Evolutionary conservation across 2,888 invertebrate species (phyloP), one percentile per base, ranked within the genome.

Genomic region (Anthophora plumipes): DNA sequence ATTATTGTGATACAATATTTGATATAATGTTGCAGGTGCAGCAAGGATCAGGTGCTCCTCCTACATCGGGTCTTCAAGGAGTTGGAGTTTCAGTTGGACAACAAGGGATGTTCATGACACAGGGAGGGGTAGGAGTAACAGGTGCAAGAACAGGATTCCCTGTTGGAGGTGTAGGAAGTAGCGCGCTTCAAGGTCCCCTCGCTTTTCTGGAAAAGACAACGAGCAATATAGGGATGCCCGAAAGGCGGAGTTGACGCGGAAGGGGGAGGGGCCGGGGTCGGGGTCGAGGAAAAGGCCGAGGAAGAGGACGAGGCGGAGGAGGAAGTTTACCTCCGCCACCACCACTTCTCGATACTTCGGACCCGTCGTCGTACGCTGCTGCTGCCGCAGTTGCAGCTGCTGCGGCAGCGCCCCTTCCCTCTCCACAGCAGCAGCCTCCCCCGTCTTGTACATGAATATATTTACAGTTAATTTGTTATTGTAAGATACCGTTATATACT

Each of bases 121-220:
- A 93, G 66, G 89, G 90, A 61, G 91, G 89, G 43, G 87, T 88
- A n/a, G 80, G 88, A 4, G 85, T 86, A 8, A 52, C 80, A 37
- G 83, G 88, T 22, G 88, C 85, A 39, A 83, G 97, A 96, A 17
- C 95, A 96, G 88, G 97, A 96, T 52, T 98, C 96, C 93, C 94
- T 96, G 87, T 92, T 5, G 91, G 90, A 31, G 87, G 88, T 52
- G 88, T 90, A 25, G 94, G 94, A 81, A 94, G 94, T 8, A 94
- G 95, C 0, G 95, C 96, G 2, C 94, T 97, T 72, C 97, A 97
- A 87, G 97, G 98, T 9, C 98, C 98, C 0, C 94, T 98, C 82
- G 98, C 98, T 0, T 98, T 96, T 91, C 94, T 98, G 81, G 98
- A 98, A 94, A 97, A 98, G 94, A 97, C 97, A 85, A 97, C 98